Conservation (phyloP, 2,888 invertebrate genomes). For the Noctuana brunneofusca region DNA sequence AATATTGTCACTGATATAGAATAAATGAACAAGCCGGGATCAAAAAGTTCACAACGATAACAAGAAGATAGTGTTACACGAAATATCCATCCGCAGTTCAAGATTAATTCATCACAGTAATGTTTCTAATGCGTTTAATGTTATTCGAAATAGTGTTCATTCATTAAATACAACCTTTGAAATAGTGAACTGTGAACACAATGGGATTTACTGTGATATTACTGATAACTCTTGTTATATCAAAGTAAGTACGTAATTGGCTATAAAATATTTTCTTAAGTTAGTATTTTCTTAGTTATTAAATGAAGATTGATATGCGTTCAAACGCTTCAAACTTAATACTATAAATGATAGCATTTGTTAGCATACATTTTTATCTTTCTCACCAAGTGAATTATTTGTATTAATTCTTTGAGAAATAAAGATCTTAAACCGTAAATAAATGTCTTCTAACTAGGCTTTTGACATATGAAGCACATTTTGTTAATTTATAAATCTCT, state of each 20-base stretch:
- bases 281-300: too few relatives aligned
- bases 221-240: conserved; percentile 17
- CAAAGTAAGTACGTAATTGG: conserved; percentile 13
- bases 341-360: too few relatives aligned
- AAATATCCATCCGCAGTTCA: conserved; percentile 14
- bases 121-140: conserved; percentile 5
- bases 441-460: too few relatives aligned
- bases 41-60: conserved; percentile 65
- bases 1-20: conserved; percentile 43
- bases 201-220: conserved; percentile 19
- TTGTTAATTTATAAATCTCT: too few relatives aligned
- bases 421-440: too few relatives aligned
- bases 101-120: neutral
- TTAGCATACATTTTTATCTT: too few relatives aligned
- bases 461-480: neutral
- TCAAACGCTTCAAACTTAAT: too few relatives aligned
- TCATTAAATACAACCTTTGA: neutral
- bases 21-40: conserved; percentile 48
- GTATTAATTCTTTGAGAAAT: too few relatives aligned
- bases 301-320: too few relatives aligned
- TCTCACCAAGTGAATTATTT: too few relatives aligned
- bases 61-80: conserved; percentile 20
- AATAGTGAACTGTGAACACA: neutral
- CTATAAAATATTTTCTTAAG: too few relatives aligned
- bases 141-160: conserved; percentile 3